Percentiles rank a stretch among this genome's conserved stretches.
These are phyloP conservation scores for Siphamia tubifer DNA, from an alignment of 2,113 vertebrate species.

Conservation along the genomic window DNA sequence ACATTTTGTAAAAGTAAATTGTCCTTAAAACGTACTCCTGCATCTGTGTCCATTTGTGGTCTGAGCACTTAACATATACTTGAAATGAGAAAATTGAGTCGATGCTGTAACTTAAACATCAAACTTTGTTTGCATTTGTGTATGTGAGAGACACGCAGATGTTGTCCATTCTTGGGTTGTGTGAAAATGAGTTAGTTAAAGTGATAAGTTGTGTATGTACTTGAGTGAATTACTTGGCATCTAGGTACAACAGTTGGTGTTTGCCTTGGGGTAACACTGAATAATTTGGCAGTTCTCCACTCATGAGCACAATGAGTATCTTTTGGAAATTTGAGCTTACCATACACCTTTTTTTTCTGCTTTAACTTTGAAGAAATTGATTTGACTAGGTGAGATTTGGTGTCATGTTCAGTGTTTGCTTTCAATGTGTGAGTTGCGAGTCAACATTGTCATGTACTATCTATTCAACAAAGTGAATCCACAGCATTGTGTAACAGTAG, in stretches of 20 bases:
- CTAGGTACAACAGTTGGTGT: background rate
- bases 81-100: background rate
- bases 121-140: background rate
- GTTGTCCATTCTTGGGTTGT: conserved; percentile 13
- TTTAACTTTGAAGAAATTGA: conserved; percentile 7
- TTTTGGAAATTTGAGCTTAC: background rate
- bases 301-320: background rate
- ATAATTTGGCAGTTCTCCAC: background rate
- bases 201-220: background rate
- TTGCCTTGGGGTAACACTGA: background rate
- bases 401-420: conserved; percentile 14
- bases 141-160: conserved; percentile 5
- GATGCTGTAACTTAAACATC: conserved; percentile 3
- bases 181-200: conserved; percentile 15
- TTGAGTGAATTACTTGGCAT: background rate
- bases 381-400: background rate
- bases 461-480: background rate
- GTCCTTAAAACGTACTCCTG: too few species aligned
- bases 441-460: background rate
- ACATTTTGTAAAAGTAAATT: too few species aligned
- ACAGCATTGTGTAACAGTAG: background rate
- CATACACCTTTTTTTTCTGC: background rate
- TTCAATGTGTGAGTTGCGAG: conserved; percentile 2
- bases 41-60: too few species aligned
- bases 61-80: too few species aligned